Conservation (phyloP, 2,797 vertebrate genomes). For the Paramormyrops hopkinsi region DNA sequence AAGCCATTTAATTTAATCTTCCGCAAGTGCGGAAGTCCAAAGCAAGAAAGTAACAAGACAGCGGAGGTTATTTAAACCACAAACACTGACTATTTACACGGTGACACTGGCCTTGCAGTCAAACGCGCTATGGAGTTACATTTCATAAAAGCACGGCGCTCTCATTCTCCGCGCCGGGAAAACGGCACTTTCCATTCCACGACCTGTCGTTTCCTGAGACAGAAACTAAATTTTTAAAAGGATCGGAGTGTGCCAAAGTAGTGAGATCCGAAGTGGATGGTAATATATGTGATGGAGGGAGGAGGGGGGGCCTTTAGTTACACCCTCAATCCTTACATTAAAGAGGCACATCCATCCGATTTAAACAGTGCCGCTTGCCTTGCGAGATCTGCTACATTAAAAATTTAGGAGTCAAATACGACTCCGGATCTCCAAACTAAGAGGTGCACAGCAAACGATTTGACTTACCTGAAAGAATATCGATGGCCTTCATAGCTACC, state of each 20-base stretch:
- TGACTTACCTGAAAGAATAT: constrained; percentile 83
- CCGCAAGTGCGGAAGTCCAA: not conserved
- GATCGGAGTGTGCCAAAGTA: not conserved
- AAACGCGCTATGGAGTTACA: constrained; percentile 1
- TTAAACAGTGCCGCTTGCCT: constrained; percentile 1
- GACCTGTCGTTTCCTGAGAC: not conserved
- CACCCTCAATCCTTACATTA: constrained; percentile 19
- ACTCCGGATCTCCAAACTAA: not conserved
- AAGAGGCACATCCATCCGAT: constrained; percentile 5
- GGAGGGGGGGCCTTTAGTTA: not conserved
- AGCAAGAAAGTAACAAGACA: constrained; percentile 6
- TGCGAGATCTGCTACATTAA: not conserved
- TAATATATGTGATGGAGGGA: not conserved
- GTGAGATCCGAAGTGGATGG: not conserved
- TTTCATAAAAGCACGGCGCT: not conserved
- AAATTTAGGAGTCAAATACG: constrained; percentile 1
- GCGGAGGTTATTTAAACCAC: constrained; percentile 15
- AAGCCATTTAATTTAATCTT: not conserved
- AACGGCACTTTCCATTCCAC: not conserved
- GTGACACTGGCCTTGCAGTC: constrained; percentile 16
- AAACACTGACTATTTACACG: not conserved
- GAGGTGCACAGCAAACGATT: not conserved
- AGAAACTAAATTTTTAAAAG: constrained; percentile 2
- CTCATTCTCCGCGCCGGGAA: not conserved
- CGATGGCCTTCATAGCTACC: constrained; percentile 96